Percentiles rank a stretch among this genome's conserved stretches.
These are phyloP conservation scores for Agrochola litura DNA, from an alignment of 2,888 invertebrate genomes.

Conservation along the genomic window DNA sequence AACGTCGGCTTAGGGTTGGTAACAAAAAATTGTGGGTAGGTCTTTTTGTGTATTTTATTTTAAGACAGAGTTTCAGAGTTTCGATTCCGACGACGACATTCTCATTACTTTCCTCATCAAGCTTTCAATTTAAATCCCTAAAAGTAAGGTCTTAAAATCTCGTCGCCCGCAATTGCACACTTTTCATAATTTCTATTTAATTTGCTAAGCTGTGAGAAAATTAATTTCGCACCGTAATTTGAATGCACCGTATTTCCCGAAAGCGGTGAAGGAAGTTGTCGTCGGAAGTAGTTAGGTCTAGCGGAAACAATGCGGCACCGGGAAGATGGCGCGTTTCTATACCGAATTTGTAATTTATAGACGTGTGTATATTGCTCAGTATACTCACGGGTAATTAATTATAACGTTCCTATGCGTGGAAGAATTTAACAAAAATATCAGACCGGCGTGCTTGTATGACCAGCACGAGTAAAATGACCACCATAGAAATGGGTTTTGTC, in stretches of 20 bases:
- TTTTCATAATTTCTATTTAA: slow-evolving; percentile 51
- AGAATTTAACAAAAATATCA: not conserved
- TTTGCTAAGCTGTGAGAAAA: slow-evolving; percentile 47
- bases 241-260: slow-evolving; percentile 61
- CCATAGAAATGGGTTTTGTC: no score
- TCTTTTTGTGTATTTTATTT: not conserved
- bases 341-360: slow-evolving; percentile 71
- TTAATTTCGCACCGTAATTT: slow-evolving; percentile 53
- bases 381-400: not conserved
- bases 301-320: slow-evolving; percentile 72
- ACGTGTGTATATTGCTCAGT: slow-evolving; percentile 49
- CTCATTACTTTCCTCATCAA: slow-evolving; percentile 28
- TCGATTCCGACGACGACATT: not conserved
- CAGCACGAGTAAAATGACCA: no score
- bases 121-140: slow-evolving; percentile 9
- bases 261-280: slow-evolving; percentile 73
- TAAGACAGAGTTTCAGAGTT: not conserved
- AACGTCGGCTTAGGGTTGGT: not conserved
- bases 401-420: not conserved
- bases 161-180: slow-evolving; percentile 12
- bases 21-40: not conserved
- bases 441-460: no score
- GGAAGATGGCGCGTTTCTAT: slow-evolving; percentile 74
- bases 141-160: slow-evolving; percentile 31
- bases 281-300: slow-evolving; percentile 77